These are phyloP conservation scores for Drosophila funebris DNA, from an alignment of 1,140 invertebrate genomes.

Conservation along the genomic window DNA sequence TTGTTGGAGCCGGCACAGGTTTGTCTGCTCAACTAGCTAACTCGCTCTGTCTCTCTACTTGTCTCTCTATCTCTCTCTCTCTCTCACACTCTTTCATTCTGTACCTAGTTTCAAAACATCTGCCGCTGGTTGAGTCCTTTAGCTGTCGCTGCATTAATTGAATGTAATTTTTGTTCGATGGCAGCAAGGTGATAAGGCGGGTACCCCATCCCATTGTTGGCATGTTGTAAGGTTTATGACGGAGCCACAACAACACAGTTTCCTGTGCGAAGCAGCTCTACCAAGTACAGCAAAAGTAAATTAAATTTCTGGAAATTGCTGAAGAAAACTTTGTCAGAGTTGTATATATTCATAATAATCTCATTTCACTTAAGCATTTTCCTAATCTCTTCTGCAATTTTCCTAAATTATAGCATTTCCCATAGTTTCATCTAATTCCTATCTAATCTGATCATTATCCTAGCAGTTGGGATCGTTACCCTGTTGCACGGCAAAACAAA, in stretches of 20 bases:
- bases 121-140: constrained; percentile 56
- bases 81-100: too few relatives aligned
- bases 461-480: neutral
- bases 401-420: constrained; percentile 1
- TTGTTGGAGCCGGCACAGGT: constrained; percentile 73
- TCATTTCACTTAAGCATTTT: neutral
- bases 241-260: constrained; percentile 20
- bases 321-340: too few relatives aligned
- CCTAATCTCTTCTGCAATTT: constrained; percentile 22
- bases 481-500: neutral
- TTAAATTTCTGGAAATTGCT: neutral
- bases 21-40: constrained; percentile 23
- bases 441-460: neutral
- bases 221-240: constrained; percentile 42
- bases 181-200: constrained; percentile 59
- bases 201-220: constrained; percentile 34
- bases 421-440: neutral
- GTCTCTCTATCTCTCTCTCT: neutral
- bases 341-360: neutral
- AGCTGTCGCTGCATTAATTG: constrained; percentile 63
- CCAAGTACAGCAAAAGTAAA: constrained; percentile 26
- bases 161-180: constrained; percentile 67
- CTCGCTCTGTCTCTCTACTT: neutral
- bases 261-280: constrained; percentile 39
- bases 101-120: constrained; percentile 59